phyloP scores from a whole-genome alignment of 2,113 vertebrate species.

The Ursus arctos region DNA sequence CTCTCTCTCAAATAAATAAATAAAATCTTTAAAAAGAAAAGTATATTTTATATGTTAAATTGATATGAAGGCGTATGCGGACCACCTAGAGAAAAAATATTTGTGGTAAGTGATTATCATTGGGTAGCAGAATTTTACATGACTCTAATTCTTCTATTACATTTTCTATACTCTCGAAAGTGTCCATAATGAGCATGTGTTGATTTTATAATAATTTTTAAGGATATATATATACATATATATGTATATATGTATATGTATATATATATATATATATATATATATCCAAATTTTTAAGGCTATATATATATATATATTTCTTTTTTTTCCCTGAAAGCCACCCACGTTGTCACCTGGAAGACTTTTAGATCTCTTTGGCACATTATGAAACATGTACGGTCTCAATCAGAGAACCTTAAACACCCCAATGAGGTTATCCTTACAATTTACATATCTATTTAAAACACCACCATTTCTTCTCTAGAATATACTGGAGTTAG shows the following conservation, averaged over 20 bases:
- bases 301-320: too few relatives aligned
- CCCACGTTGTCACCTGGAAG: background rate
- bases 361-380: background rate
- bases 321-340: background rate
- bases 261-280: too few relatives aligned
- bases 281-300: background rate
- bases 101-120: background rate
- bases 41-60: too few relatives aligned
- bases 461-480: background rate
- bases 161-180: background rate
- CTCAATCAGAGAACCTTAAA: background rate
- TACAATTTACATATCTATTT: background rate
- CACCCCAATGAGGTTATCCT: background rate
- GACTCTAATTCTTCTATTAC: background rate
- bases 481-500: background rate
- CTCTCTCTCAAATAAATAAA: too few relatives aligned
- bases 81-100: too few relatives aligned
- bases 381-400: background rate
- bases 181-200: background rate
- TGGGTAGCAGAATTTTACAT: background rate
- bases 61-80: too few relatives aligned
- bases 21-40: too few relatives aligned
- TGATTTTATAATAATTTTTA: background rate
- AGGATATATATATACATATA: too few relatives aligned
- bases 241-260: too few relatives aligned